phyloP scores from a whole-genome alignment of 2,888 invertebrate species.

The Notodonta ziczac region DNA sequence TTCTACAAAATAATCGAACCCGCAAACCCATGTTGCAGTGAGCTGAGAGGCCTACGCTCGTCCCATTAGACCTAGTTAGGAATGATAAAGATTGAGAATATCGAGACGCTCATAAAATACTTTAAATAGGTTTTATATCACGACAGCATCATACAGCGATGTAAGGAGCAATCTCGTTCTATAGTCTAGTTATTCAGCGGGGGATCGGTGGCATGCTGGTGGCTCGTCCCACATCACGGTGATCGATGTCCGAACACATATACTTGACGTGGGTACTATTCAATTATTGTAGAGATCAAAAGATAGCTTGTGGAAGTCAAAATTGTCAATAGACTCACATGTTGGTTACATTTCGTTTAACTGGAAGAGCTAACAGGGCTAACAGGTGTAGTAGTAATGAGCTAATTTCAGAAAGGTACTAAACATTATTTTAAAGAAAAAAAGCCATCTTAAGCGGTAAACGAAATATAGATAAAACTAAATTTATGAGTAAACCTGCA shows the following conservation, averaged over 20 bases:
- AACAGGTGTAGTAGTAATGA: no score
- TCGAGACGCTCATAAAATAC: neutral
- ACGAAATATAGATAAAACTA: no score
- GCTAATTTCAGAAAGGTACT: no score
- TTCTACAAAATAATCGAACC: no score
- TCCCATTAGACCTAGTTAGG: no score
- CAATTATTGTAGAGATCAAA: neutral
- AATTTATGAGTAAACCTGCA: no score
- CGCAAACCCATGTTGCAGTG: no score
- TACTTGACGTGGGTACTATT: neutral
- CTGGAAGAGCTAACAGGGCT: no score
- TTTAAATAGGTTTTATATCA: neutral
- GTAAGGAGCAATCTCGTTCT: neutral
- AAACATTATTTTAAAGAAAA: no score
- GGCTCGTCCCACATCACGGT: neutral
- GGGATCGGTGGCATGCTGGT: neutral
- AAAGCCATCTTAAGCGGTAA: no score
- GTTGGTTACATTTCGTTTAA: neutral
- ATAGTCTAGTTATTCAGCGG: neutral
- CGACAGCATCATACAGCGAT: neutral
- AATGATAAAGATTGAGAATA: no score
- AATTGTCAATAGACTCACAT: neutral
- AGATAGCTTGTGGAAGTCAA: neutral
- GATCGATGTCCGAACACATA: neutral
- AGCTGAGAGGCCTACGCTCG: no score